Percentiles rank a stretch among this genome's conserved stretches.
phyloP scores from a whole-genome alignment of 2,888 invertebrate genomes.

The Criorhina ranunculi region DNA sequence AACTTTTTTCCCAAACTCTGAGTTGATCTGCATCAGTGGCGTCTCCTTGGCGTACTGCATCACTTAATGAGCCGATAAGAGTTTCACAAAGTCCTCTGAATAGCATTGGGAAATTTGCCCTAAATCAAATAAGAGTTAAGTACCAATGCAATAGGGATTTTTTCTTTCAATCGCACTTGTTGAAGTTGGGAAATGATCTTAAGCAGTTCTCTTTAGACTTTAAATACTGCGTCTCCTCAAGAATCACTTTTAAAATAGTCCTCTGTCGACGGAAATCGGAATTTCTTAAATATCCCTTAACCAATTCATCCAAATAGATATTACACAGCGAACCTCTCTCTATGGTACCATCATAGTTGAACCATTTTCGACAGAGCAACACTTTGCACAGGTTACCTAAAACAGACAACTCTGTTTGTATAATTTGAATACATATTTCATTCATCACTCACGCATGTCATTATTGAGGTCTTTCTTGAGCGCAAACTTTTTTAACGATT shows the following conservation, averaged over 20 bases:
- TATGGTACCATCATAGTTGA: conserved; percentile 86
- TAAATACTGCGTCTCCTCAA: conserved; percentile 86
- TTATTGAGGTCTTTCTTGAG: conserved; percentile 73
- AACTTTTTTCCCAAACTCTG: conserved; percentile 88
- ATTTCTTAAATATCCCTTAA: conserved; percentile 88
- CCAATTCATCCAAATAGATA: conserved; percentile 87
- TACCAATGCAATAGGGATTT: neutral
- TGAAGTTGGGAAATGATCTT: conserved; percentile 87
- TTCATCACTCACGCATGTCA: conserved; percentile 80
- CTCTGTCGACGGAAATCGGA: conserved; percentile 87
- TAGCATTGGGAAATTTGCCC: conserved; percentile 88
- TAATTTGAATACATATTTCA: neutral
- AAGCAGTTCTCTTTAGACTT: conserved; percentile 87
- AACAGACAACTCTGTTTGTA: conserved; percentile 2
- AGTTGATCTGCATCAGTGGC: conserved; percentile 86
- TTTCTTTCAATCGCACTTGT: conserved; percentile 84
- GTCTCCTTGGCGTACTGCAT: conserved; percentile 86
- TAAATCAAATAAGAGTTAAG: conserved; percentile 70
- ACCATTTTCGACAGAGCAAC: conserved; percentile 89
- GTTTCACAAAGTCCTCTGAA: conserved; percentile 88
- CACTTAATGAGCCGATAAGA: conserved; percentile 86
- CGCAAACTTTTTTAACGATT: conserved; percentile 79
- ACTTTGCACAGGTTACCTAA: conserved; percentile 85
- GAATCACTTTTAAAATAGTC: conserved; percentile 86
- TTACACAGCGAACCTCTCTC: conserved; percentile 89